These are phyloP conservation scores for Silurus lanzhouensis DNA, from an alignment of 2,797 vertebrate genomes.

Conservation along the genomic window DNA sequence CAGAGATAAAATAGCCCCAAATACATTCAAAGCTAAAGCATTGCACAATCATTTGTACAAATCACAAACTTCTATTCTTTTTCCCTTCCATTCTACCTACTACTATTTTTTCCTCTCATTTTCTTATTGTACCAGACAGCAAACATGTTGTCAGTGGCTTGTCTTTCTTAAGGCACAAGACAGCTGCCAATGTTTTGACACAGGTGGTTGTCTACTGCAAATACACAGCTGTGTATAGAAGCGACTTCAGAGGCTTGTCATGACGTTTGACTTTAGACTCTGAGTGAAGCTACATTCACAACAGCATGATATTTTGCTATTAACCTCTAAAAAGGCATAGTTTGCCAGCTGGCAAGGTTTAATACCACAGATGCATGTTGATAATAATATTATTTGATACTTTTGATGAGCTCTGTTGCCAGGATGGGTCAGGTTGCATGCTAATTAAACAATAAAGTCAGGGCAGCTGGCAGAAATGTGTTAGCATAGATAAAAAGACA, in stretches of 20 bases:
- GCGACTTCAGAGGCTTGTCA: conserved; percentile 1
- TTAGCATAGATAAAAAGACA: background rate
- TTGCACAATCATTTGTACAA: background rate
- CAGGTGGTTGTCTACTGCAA: conserved; percentile 11
- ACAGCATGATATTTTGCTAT: conserved; percentile 17
- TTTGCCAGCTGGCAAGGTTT: conserved; percentile 16
- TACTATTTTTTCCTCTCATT: background rate
- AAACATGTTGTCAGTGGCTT: conserved; percentile 6
- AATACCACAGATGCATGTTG: conserved; percentile 8
- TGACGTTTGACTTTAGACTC: conserved; percentile 16
- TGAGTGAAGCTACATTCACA: conserved; percentile 1
- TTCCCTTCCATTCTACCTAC: background rate
- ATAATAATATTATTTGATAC: conserved; percentile 1
- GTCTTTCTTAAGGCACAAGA: conserved; percentile 15
- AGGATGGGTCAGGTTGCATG: conserved; percentile 1
- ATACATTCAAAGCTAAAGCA: conserved; percentile 19
- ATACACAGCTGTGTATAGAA: background rate
- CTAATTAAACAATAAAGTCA: background rate
- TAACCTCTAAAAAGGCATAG: background rate
- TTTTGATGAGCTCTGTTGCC: background rate
- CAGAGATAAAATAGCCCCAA: background rate
- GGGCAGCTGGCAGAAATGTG: background rate
- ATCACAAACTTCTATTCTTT: background rate
- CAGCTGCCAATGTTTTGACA: conserved; percentile 27
- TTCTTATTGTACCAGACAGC: background rate